Conservation (phyloP, 2,888 invertebrate species). For the Crematogaster levior region DNA sequence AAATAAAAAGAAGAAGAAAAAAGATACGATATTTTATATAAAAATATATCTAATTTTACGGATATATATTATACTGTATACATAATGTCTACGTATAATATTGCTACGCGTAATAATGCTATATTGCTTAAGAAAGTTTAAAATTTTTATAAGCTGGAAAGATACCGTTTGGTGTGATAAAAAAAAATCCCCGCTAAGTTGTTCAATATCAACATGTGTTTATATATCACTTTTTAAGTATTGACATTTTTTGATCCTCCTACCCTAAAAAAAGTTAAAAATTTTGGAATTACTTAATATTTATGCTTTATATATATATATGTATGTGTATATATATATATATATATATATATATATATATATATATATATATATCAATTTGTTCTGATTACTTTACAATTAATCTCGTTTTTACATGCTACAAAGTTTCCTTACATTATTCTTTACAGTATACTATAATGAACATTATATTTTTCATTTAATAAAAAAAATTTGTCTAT, state of each 20-base stretch:
- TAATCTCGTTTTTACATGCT: not conserved
- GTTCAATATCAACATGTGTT: not conserved
- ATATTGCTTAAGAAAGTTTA: not conserved
- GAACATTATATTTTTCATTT: not conserved
- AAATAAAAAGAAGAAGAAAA: not conserved
- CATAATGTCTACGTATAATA: not conserved
- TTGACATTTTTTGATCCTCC: too few relatives aligned
- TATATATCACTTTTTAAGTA: too few relatives aligned
- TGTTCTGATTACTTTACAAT: not conserved
- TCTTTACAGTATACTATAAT: not conserved
- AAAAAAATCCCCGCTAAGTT: not conserved
- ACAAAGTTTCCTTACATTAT: not conserved
- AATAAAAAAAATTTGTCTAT: not conserved
- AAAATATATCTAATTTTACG: conserved; percentile 8
- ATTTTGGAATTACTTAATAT: not conserved
- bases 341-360: not conserved
- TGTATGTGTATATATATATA: too few relatives aligned
- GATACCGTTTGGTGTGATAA: not conserved
- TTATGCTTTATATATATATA: too few relatives aligned
- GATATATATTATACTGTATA: not conserved
- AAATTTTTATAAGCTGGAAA: not conserved
- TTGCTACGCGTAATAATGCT: too few relatives aligned
- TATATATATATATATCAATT: too few relatives aligned
- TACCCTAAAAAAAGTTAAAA: not conserved
- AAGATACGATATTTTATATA: not conserved